phyloP scores from a whole-genome alignment of 2,113 vertebrate species.

The Pangasianodon hypophthalmus region DNA sequence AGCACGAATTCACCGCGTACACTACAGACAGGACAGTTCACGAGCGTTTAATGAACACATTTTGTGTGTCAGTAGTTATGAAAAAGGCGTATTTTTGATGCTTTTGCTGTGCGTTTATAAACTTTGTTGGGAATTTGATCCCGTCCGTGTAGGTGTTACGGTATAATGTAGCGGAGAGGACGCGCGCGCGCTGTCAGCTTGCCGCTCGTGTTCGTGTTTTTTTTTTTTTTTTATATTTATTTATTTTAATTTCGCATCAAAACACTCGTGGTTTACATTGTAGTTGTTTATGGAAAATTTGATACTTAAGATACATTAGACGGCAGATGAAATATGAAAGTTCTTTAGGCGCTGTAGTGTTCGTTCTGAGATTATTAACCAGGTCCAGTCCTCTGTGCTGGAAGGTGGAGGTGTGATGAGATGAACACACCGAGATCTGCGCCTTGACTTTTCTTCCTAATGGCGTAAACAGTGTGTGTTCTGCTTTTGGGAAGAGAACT shows the following conservation, averaged over 20 bases:
- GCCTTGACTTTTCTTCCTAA: neutral
- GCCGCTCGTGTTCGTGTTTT: rapidly evolving
- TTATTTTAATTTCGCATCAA: neutral
- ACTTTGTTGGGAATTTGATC: neutral
- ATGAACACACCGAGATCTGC: neutral
- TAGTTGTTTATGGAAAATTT: too few species aligned
- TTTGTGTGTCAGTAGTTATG: neutral
- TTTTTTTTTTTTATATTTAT: neutral
- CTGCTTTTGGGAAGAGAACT: constrained; percentile 5
- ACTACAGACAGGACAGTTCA: neutral
- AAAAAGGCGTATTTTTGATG: neutral
- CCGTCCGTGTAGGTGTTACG: neutral
- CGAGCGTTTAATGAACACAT: neutral
- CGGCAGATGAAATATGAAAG: neutral
- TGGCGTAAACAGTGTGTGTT: neutral
- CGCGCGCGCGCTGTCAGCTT: neutral
- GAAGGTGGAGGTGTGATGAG: neutral
- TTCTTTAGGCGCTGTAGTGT: neutral
- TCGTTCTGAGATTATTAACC: neutral
- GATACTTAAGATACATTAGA: too few species aligned
- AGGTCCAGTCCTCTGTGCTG: neutral
- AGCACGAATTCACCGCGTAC: constrained; percentile 25
- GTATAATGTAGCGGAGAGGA: neutral
- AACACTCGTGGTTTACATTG: neutral
- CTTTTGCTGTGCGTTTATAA: constrained; percentile 4